phyloP scores from a whole-genome alignment of 2,888 invertebrate genomes.

The Conistra vaccinii region DNA sequence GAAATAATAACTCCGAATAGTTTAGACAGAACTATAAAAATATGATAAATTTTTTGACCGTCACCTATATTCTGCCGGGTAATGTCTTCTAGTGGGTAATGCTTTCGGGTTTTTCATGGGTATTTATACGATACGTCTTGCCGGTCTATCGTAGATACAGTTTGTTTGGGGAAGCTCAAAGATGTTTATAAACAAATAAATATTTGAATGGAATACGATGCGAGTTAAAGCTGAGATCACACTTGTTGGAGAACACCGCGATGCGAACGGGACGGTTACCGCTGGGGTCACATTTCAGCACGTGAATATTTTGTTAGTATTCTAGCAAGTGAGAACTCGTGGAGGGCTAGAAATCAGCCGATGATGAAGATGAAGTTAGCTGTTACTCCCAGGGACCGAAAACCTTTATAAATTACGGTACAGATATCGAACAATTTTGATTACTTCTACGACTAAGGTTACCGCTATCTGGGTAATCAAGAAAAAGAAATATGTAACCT shows the following conservation, averaged over 20 bases:
- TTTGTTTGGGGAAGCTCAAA: slow-evolving; percentile 8
- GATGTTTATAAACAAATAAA: slow-evolving; percentile 4
- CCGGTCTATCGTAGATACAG: neutral
- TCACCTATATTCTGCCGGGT: slow-evolving; percentile 11
- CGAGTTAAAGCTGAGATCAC: neutral
- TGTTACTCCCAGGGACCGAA: too few relatives aligned
- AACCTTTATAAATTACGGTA: too few relatives aligned
- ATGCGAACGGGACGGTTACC: neutral
- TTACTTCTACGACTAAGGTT: too few relatives aligned
- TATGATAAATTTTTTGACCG: slow-evolving; percentile 38
- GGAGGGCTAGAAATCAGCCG: neutral
- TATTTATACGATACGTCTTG: neutral
- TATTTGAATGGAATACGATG: neutral
- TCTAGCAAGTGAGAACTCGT: neutral
- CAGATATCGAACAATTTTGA: too few relatives aligned
- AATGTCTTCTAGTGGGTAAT: neutral
- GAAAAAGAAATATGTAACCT: too few relatives aligned
- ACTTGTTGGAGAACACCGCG: neutral
- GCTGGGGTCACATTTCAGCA: neutral
- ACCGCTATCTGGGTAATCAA: too few relatives aligned
- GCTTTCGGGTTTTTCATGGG: neutral
- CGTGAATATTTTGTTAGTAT: neutral
- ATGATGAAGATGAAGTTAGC: too few relatives aligned
- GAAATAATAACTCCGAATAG: slow-evolving; percentile 41
- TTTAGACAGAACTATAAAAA: slow-evolving; percentile 39